Base-by-base conservation (phyloP, 2,888 invertebrate species). In the Machimus rusticus region DNA sequence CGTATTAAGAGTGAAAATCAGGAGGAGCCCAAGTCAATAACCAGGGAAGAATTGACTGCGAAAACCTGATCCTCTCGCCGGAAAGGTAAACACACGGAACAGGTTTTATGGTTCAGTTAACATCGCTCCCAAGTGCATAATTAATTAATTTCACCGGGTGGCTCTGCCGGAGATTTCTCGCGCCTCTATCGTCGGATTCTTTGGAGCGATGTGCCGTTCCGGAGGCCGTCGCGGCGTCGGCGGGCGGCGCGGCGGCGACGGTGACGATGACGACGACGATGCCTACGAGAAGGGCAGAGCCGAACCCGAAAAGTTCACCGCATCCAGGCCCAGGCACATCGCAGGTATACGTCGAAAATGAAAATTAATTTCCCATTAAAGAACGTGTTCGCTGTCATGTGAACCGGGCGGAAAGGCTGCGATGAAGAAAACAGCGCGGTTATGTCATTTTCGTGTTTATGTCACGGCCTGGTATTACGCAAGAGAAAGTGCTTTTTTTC, bases 281-380 rank as follows among this genome's bases (percentile, higher is more conserved):
- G 31, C 31, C 34, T 28, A 16, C 28, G n/a, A 9, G 76, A 76
- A 76, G 76, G 28, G 14, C 31, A 12, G 5, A 51, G 46, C 5
- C 19, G 66, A 66, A 81, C 81, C 81, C 51, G 81, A 51, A 51
- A 81, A 81, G 81, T 55, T 51, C 46, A 81, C 46, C 28, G 28
- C 28, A 81, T 28, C 55, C 46, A n/a, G 81, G 31, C 66, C 66
- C 66, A 81, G 81, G 81, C 4, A 51, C n/a, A 43, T 78, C 34
- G 6, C 76, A 76, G 76, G 76, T 66, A n/a, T n/a, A 66, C 66
- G 66, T 66, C 66, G 87, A 88, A 87, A 84, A 88, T 85, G 88
- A 88, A 88, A 88, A 88, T 88, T 88, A 87, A 88, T 88, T 88
- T 88, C 87, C 87, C 88, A 88, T 88, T 88, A 88, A 88, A 87